Percentiles rank a stretch among this genome's conserved stretches.
phyloP scores from a whole-genome alignment of 1,140 invertebrate genomes.

The Lycorma delicatula region DNA sequence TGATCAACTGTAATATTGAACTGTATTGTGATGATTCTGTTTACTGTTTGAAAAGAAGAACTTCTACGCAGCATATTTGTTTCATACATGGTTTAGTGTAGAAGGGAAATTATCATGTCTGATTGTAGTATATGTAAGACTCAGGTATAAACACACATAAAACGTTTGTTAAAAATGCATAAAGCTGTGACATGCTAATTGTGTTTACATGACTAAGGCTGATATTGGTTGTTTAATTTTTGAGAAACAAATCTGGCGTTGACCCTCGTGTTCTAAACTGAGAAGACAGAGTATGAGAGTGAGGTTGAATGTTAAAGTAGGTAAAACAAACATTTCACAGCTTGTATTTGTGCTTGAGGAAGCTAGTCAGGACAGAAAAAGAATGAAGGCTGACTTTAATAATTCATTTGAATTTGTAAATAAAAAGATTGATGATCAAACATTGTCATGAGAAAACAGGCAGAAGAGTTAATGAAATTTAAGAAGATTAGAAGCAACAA shows the following conservation, averaged over 20 bases:
- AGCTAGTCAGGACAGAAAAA: constrained; percentile 20
- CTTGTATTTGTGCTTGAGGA: constrained; percentile 14
- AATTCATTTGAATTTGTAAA: constrained; percentile 10
- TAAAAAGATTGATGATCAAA: constrained; percentile 4
- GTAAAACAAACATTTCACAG: neutral
- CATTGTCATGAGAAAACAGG: constrained; percentile 3
- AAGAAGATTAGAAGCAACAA: neutral
- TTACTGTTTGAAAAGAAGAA: no score
- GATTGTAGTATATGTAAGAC: neutral
- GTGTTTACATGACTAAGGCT: neutral
- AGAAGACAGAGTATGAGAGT: neutral
- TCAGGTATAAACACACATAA: neutral
- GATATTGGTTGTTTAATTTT: neutral
- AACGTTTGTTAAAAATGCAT: neutral
- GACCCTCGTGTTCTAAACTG: neutral
- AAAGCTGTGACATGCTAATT: neutral
- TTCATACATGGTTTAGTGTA: no score
- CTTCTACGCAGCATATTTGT: no score
- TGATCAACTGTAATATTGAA: no score
- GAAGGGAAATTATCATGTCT: neutral
- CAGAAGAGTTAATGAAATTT: neutral
- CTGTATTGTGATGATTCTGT: no score
- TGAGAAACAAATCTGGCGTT: neutral
- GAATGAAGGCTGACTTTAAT: constrained; percentile 15
- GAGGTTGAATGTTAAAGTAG: neutral